Conservation (phyloP, 2,888 invertebrate genomes). For the Ceraclea dissimilis region DNA sequence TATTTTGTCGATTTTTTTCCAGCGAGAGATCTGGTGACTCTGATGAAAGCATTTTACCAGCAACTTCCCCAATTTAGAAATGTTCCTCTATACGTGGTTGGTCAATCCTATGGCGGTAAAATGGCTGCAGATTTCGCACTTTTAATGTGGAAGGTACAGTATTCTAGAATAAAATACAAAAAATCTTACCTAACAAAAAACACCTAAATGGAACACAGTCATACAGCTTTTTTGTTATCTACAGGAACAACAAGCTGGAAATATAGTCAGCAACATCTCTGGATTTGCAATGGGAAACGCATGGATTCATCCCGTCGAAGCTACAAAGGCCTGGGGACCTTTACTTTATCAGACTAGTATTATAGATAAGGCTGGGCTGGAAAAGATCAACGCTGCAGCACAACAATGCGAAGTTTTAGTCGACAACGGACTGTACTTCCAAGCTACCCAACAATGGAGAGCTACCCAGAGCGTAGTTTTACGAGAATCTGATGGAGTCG, state of each 20-base stretch:
- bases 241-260: conserved; percentile 55
- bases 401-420: conserved; percentile 49
- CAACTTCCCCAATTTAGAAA: conserved; percentile 61
- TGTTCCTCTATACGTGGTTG: conserved; percentile 75
- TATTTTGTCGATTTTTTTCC: conserved; percentile 26
- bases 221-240: conserved; percentile 15
- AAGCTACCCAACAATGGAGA: conserved; percentile 60
- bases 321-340: conserved; percentile 76
- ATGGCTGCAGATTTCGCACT: conserved; percentile 81
- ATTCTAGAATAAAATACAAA: no score
- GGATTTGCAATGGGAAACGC: conserved; percentile 83
- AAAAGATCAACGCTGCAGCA: conserved; percentile 51
- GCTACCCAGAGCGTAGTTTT: conserved; percentile 55
- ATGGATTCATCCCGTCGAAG: conserved; percentile 85
- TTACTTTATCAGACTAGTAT: conserved; percentile 66
- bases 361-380: conserved; percentile 59
- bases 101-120: conserved; percentile 90
- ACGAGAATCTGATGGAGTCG: conserved; percentile 56
- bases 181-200: no score
- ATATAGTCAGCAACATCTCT: conserved; percentile 59
- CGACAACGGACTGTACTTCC: conserved; percentile 47
- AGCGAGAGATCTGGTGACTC: conserved; percentile 67
- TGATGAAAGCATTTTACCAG: conserved; percentile 62
- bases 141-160: conserved; percentile 47
- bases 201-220: neutral